Conservation (phyloP, 2,113 vertebrate species). For the Acinonyx jubatus region DNA sequence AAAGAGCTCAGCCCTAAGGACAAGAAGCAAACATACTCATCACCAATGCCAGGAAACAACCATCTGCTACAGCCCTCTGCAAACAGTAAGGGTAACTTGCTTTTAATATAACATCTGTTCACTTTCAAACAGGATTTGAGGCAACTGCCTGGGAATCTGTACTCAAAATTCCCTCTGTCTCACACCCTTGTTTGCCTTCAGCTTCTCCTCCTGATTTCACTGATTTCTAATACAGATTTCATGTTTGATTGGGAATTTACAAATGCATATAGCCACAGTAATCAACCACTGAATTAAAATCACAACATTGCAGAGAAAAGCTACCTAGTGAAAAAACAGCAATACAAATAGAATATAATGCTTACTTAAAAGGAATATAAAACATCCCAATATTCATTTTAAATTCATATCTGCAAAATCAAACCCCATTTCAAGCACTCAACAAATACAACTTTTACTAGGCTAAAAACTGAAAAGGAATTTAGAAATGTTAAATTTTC, state of each 20-base stretch:
- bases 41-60: background rate
- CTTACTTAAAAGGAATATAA: background rate
- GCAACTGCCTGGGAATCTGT: background rate
- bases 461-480: background rate
- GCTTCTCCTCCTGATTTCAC: background rate
- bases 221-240: background rate
- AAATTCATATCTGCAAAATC: background rate
- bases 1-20: constrained; percentile 95
- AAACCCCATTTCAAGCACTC: background rate
- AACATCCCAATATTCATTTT: background rate
- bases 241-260: background rate
- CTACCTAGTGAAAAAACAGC: background rate
- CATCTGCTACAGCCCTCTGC: too few relatives aligned
- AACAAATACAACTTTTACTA: background rate
- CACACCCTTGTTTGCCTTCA: background rate
- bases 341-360: background rate
- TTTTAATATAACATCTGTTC: background rate
- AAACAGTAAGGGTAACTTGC: background rate
- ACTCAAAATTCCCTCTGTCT: background rate
- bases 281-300: background rate
- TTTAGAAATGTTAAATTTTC: background rate
- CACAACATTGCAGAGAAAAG: background rate
- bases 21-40: background rate
- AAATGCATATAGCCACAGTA: background rate
- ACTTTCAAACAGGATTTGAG: background rate